Evolutionary conservation across 2,113 vertebrate species (phyloP), one percentile per base, ranked within the genome.

Genomic region (Apistogramma diplotaenia): DNA sequence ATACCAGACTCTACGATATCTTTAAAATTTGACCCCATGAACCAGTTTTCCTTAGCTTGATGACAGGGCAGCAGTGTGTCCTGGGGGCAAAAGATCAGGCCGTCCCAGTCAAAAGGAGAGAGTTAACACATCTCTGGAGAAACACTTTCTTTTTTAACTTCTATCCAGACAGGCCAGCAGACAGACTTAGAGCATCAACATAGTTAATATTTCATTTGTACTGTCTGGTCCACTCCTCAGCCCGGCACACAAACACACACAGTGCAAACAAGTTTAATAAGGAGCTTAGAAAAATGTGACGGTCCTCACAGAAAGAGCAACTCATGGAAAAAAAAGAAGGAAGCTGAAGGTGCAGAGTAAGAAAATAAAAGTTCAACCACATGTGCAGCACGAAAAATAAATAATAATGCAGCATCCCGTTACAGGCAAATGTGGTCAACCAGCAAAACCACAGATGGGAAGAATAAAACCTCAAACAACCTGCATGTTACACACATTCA

Each of bases 201-300:
- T n/a, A 4, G 54, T 87, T 81, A 61, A 84, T 84, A 81, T 81
- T 78, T 84, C 1, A 84, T 84, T 51, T 19, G 56, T 8, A 60
- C 2, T 78, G 78, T 81, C 78, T 81, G 74, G 74, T 46, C 19
- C 21, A 29, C 54, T 74, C 21, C 9, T 59, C 77, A 61, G 25
- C 7, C 31, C 21, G 15, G 78, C 55, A 61, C 19, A 43, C 70
- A 78, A 43, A 82, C 43, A 51, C 11, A 51, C 11, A 4, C 58
- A 27, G 35, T 11, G 33, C 12, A 65, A 70, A 83, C 72, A 73
- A 7, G 9, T 35, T 81, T 8, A 81, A 40, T 60, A 84, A 81
- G 46, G 43, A 65, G 43, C 37, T 18, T 65, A 65, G 1, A 43
- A 25, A 65, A 65, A 65, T 65, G 35, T 65, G 43, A 65, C 57